Percentiles rank a stretch among this genome's conserved stretches.
Evolutionary conservation across 2,113 vertebrate genomes (phyloP).

Genomic region (Saguinus imperator): DNA sequence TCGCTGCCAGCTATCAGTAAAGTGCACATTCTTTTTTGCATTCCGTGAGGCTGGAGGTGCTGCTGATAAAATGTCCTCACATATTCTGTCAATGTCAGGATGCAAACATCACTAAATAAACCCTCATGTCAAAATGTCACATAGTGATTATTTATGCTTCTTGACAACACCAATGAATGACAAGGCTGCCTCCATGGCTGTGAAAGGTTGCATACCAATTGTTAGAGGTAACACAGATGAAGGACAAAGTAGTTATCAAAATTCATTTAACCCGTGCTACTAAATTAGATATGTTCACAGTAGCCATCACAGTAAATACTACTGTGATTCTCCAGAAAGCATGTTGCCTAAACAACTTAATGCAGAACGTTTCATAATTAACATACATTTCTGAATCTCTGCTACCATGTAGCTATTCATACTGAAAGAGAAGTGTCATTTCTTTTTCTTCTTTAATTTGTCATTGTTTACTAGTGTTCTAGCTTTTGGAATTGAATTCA

Average conservation of each 20-base stretch:
- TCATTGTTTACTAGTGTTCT: neutral
- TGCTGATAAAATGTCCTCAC: constrained; percentile 66
- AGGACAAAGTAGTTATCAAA: constrained; percentile 34
- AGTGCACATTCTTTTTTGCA: constrained; percentile 9
- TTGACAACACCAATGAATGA: constrained; percentile 66
- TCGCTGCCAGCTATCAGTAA: neutral
- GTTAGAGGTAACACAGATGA: constrained; percentile 53
- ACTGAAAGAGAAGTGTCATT: neutral
- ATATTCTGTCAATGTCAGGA: constrained; percentile 73
- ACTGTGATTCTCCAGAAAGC: neutral
- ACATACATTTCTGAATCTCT: neutral
- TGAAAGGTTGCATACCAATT: constrained; percentile 68
- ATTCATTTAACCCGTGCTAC: constrained; percentile 1
- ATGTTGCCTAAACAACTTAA: neutral
- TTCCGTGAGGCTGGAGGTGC: constrained; percentile 44
- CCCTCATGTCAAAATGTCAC: constrained; percentile 70
- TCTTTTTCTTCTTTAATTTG: constrained; percentile 37
- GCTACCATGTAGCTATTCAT: neutral
- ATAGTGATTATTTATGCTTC: constrained; percentile 71
- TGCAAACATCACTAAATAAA: constrained; percentile 71
- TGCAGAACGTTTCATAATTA: constrained; percentile 47
- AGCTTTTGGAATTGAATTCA: neutral
- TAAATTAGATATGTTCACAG: constrained; percentile 35
- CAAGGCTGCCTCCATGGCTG: constrained; percentile 28
- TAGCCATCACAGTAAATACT: neutral